Percentiles rank a stretch among this genome's conserved stretches.
These are phyloP conservation scores for Ligdia adustata DNA, from an alignment of 2,888 invertebrate genomes.

Conservation along the genomic window DNA sequence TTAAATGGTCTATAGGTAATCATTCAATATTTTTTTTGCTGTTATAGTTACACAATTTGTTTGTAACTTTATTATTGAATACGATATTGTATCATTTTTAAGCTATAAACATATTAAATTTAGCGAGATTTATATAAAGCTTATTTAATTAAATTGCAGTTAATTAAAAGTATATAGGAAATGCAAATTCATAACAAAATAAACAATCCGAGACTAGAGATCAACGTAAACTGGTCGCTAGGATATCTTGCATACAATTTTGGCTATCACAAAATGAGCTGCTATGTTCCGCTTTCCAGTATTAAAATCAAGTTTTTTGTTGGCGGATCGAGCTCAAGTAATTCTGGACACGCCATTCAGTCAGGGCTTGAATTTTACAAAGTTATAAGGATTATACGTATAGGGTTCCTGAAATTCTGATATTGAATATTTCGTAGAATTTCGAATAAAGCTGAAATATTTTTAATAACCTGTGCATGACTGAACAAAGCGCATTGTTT, in stretches of 20 bases:
- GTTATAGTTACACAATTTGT: too few relatives aligned
- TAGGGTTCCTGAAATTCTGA: slow-evolving; percentile 50
- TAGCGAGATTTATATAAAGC: too few relatives aligned
- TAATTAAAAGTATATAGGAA: too few relatives aligned
- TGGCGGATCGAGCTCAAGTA: slow-evolving; percentile 35
- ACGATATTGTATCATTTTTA: too few relatives aligned
- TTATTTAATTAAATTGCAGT: too few relatives aligned
- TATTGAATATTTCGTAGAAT: slow-evolving; percentile 36
- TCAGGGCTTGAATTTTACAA: slow-evolving; percentile 69
- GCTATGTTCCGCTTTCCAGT: slow-evolving; percentile 30
- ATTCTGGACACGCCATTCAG: slow-evolving; percentile 55
- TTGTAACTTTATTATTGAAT: too few relatives aligned
- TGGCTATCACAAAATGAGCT: slow-evolving; percentile 48
- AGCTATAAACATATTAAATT: too few relatives aligned
- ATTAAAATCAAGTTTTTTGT: slow-evolving; percentile 46
- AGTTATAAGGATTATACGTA: slow-evolving; percentile 66
- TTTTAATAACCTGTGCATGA: slow-evolving; percentile 17
- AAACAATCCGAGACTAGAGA: slow-evolving; percentile 40
- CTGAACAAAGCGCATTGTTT: slow-evolving; percentile 8
- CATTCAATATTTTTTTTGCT: too few relatives aligned
- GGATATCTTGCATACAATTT: slow-evolving; percentile 57
- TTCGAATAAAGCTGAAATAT: slow-evolving; percentile 14
- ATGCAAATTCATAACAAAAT: too few relatives aligned
- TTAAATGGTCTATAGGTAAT: too few relatives aligned
- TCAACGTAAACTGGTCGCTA: slow-evolving; percentile 43